These are phyloP conservation scores for Nysson spinosus DNA, from an alignment of 2,888 invertebrate species.

Conservation along the genomic window DNA sequence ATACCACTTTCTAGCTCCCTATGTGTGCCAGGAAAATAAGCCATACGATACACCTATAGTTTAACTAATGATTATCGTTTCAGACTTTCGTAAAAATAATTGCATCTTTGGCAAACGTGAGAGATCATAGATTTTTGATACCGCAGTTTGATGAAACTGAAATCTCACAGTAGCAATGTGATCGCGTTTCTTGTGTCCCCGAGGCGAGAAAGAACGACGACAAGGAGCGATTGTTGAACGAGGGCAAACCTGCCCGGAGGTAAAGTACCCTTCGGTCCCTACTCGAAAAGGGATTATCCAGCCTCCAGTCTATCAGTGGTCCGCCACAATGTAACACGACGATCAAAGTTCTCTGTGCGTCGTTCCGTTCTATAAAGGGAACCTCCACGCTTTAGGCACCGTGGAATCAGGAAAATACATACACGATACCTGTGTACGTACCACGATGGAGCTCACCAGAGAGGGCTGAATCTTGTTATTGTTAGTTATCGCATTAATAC, in stretches of 20 bases:
- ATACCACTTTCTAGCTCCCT: too few species aligned
- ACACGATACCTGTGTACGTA: slow-evolving; percentile 4
- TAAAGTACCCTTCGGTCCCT: slow-evolving; percentile 54
- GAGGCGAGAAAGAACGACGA: slow-evolving; percentile 44
- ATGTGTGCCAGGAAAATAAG: too few species aligned
- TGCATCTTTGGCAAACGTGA: too few species aligned
- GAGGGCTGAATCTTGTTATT: slow-evolving; percentile 55
- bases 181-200: slow-evolving; percentile 21
- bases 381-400: slow-evolving; percentile 37
- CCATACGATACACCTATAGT: too few species aligned
- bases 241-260: slow-evolving; percentile 43
- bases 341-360: slow-evolving; percentile 58
- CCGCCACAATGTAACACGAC: slow-evolving; percentile 57
- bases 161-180: slow-evolving; percentile 8
- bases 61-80: too few species aligned
- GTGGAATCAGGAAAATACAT: slow-evolving; percentile 48
- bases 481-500: slow-evolving; percentile 63
- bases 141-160: slow-evolving; percentile 4
- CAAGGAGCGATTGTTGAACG: slow-evolving; percentile 44
- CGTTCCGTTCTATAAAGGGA: slow-evolving; percentile 49
- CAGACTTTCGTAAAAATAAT: too few species aligned
- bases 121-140: too few species aligned
- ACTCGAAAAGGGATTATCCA: slow-evolving; percentile 61
- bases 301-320: slow-evolving; percentile 50
- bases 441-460: slow-evolving; percentile 12